Evolutionary conservation across 2,888 invertebrate genomes (phyloP).

Genomic region (Trichogramma evanescens): DNA sequence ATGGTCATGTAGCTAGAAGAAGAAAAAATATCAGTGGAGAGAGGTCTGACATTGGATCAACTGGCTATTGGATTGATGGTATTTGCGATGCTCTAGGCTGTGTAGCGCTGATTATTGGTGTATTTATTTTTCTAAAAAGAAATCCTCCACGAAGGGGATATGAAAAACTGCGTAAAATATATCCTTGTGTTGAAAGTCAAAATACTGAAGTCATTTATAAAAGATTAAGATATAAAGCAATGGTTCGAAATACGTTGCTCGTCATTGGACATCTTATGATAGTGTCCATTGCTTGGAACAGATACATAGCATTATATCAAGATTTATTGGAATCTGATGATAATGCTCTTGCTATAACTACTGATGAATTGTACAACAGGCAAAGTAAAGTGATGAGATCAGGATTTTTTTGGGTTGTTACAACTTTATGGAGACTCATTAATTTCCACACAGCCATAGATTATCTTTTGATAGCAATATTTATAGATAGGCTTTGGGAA

Average conservation of each 20-base stretch:
- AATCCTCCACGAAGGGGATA: constrained; percentile 71
- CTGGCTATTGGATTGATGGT: constrained; percentile 78
- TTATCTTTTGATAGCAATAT: constrained; percentile 66
- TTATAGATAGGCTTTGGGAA: constrained; percentile 75
- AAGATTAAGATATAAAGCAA: constrained; percentile 54
- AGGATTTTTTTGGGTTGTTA: constrained; percentile 66
- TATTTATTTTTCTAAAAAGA: constrained; percentile 61
- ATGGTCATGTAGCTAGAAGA: constrained; percentile 77
- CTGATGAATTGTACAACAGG: constrained; percentile 51
- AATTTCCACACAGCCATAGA: constrained; percentile 75
- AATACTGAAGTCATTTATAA: constrained; percentile 54
- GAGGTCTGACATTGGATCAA: constrained; percentile 70
- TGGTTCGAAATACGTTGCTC: constrained; percentile 59
- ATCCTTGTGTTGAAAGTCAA: constrained; percentile 33
- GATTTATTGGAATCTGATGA: constrained; percentile 64
- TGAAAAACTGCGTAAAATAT: constrained; percentile 54
- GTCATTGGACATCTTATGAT: constrained; percentile 66
- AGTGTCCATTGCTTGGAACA: constrained; percentile 76
- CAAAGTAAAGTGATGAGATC: constrained; percentile 62
- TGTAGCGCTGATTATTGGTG: constrained; percentile 63
- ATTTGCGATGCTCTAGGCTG: constrained; percentile 74
- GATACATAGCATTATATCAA: constrained; percentile 74
- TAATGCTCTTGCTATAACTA: constrained; percentile 30
- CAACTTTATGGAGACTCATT: constrained; percentile 69
- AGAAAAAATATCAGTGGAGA: constrained; percentile 70